phyloP scores from a whole-genome alignment of 2,888 invertebrate species.

The Nephrotoma flavescens region DNA sequence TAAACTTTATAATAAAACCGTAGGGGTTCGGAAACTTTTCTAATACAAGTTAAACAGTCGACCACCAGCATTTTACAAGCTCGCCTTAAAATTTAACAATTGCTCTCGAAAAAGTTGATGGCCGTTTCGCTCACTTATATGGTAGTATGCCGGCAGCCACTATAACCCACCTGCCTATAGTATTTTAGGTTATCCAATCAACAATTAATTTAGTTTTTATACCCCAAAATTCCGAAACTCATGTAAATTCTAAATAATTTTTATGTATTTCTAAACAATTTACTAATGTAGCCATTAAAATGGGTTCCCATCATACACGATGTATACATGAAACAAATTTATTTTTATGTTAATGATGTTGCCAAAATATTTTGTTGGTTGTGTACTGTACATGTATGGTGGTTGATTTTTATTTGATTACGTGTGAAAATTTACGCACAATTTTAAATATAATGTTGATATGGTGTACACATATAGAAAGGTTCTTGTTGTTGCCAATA shows the following conservation, averaged over 20 bases:
- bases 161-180: no score
- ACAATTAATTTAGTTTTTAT: background rate
- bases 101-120: no score
- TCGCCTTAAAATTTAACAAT: no score
- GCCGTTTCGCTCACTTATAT: no score
- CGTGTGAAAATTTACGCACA: background rate
- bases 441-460: background rate
- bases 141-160: no score
- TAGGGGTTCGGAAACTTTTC: no score
- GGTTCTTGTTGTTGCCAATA: background rate
- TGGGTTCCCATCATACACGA: background rate
- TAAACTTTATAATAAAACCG: no score
- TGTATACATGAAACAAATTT: background rate
- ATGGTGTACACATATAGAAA: background rate
- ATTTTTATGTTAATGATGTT: background rate
- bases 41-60: no score
- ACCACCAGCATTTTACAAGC: no score
- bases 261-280: background rate
- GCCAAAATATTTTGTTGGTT: background rate
- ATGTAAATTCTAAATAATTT: background rate
- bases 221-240: background rate
- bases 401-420: background rate
- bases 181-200: no score
- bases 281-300: background rate
- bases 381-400: background rate